Conservation (phyloP, 2,113 vertebrate species). For the Camarhynchus parvulus region DNA sequence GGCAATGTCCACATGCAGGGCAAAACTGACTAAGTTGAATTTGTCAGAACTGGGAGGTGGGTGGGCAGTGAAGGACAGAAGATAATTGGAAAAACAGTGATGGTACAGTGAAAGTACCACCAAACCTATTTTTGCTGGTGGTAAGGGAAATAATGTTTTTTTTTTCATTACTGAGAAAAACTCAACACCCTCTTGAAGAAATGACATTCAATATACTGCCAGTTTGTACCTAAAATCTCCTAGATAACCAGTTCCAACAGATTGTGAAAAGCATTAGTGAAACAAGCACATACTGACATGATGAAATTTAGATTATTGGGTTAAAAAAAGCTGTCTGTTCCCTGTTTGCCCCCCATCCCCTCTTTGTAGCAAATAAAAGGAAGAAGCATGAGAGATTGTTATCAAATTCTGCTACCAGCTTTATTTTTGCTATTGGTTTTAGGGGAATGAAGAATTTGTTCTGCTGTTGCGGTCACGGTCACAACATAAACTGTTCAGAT, state of each 20-base stretch:
- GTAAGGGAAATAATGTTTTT: background rate
- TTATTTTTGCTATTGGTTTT: background rate
- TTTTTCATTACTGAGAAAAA: background rate
- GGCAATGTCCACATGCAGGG: background rate
- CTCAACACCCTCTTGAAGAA: background rate
- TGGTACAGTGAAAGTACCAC: background rate
- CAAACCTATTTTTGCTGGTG: background rate
- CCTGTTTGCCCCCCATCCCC: no score
- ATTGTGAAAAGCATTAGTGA: background rate
- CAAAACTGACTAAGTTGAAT: background rate
- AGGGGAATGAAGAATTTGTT: background rate
- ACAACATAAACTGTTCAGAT: background rate
- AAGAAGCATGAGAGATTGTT: background rate
- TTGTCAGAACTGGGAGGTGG: background rate
- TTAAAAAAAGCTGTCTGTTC: background rate
- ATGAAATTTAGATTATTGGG: background rate
- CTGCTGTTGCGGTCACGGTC: background rate
- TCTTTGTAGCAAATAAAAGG: background rate
- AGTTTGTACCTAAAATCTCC: background rate
- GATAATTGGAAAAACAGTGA: background rate
- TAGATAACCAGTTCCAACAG: background rate
- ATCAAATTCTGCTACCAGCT: background rate
- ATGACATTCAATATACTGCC: background rate
- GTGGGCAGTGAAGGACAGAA: background rate
- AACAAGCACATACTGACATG: background rate